These are phyloP conservation scores for Artemia sinica DNA, from an alignment of 2,888 invertebrate genomes.

Conservation along the genomic window DNA sequence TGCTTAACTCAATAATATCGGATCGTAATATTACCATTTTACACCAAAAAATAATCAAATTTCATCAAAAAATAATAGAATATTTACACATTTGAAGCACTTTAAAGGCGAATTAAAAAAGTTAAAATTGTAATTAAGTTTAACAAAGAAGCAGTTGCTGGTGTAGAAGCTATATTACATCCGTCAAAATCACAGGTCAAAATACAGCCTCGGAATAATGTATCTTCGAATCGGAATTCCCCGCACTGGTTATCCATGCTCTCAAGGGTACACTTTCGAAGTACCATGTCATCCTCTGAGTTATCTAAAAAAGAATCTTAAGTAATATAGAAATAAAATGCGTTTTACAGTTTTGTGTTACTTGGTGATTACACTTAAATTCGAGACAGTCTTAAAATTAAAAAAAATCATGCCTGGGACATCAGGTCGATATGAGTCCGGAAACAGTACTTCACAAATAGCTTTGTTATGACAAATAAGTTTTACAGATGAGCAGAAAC, in stretches of 20 bases:
- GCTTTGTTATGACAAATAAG: no score
- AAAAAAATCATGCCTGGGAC: no score
- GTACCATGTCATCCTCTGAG: conserved; percentile 33
- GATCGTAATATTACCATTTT: no score
- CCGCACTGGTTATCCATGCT: conserved; percentile 36
- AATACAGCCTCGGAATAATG: conserved; percentile 36
- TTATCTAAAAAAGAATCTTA: conserved; percentile 27
- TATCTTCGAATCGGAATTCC: conserved; percentile 34
- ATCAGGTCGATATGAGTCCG: no score
- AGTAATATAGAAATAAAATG: no score
- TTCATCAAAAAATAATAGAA: not conserved
- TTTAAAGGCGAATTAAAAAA: not conserved
- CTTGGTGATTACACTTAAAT: no score
- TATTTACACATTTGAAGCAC: conserved; percentile 4
- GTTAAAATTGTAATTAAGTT: not conserved
- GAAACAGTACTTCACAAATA: no score
- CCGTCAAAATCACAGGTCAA: conserved; percentile 37
- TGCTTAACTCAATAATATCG: no score
- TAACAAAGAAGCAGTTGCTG: not conserved
- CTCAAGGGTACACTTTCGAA: conserved; percentile 32
- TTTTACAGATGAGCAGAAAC: no score
- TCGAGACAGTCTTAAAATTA: no score
- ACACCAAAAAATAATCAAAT: no score
- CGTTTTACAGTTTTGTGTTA: no score
- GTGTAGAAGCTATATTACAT: conserved; percentile 32